These are phyloP conservation scores for Neogobius melanostomus DNA, from an alignment of 2,113 vertebrate species.

Conservation along the genomic window DNA sequence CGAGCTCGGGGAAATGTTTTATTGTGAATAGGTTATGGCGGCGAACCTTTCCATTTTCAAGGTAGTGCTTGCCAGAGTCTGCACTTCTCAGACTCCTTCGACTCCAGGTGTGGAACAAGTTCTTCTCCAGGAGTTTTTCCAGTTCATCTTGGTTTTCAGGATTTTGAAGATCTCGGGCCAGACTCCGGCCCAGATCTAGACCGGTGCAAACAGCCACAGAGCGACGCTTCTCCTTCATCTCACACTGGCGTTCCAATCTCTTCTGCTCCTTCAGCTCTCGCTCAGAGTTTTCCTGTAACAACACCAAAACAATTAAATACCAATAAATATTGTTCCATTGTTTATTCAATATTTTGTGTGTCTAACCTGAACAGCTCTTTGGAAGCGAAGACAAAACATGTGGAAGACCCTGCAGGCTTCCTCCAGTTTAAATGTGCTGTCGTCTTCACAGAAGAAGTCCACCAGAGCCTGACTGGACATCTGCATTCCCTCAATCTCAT, in stretches of 20 bases:
- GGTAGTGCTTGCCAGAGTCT: conserved; percentile 54
- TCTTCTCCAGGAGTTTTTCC: conserved; percentile 77
- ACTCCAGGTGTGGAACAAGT: conserved; percentile 69
- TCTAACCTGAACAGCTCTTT: conserved; percentile 76
- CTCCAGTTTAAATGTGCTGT: conserved; percentile 75
- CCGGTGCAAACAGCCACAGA: conserved; percentile 74
- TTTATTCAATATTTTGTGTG: not conserved
- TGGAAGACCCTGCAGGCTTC: conserved; percentile 78
- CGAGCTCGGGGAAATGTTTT: conserved; percentile 63
- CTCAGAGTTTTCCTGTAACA: conserved; percentile 76
- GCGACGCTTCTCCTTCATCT: conserved; percentile 73
- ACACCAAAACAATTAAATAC: not conserved
- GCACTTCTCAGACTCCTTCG: conserved; percentile 71
- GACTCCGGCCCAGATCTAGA: conserved; percentile 54
- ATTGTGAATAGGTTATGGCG: conserved; percentile 20
- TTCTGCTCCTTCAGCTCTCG: conserved; percentile 77
- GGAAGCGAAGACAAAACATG: conserved; percentile 76
- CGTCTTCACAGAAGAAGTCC: conserved; percentile 82
- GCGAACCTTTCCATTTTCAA: conserved; percentile 26
- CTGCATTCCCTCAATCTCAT: conserved; percentile 72
- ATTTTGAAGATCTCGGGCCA: conserved; percentile 38
- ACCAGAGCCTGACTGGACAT: conserved; percentile 76
- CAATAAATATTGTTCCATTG: not conserved
- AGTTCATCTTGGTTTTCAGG: conserved; percentile 70
- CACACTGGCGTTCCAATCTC: conserved; percentile 72